phyloP scores from a whole-genome alignment of 2,797 vertebrate genomes.

The Anniella stebbinsi region DNA sequence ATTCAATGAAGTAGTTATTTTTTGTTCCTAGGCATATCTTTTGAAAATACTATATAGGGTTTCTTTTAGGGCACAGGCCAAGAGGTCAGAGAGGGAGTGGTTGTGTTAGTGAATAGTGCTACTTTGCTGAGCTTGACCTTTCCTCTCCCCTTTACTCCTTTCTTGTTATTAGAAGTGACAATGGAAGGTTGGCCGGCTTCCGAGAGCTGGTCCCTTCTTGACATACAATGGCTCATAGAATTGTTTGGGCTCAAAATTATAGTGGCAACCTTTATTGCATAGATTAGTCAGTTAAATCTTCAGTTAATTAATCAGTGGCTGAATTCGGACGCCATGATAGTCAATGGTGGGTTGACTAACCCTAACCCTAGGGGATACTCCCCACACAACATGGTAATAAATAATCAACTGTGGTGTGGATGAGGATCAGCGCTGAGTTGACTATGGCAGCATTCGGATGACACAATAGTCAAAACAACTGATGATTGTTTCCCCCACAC shows the following conservation, averaged over 20 bases:
- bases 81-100: not conserved
- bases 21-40: not conserved
- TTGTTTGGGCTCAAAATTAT: not conserved
- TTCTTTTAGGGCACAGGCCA: not conserved
- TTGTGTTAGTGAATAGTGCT: not conserved
- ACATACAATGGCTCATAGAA: not conserved
- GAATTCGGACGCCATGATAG: too few relatives aligned
- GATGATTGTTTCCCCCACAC: too few relatives aligned
- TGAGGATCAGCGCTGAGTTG: too few relatives aligned
- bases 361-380: too few relatives aligned
- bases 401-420: too few relatives aligned
- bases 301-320: not conserved
- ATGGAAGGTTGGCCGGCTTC: not conserved
- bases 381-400: too few relatives aligned
- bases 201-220: not conserved
- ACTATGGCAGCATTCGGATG: too few relatives aligned
- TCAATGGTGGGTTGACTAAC: too few relatives aligned
- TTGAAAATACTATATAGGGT: not conserved
- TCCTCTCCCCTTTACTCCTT: not conserved
- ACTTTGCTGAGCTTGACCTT: not conserved
- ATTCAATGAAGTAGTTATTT: constrained; percentile 8
- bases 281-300: not conserved
- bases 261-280: not conserved
- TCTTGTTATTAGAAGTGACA: too few relatives aligned
- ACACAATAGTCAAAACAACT: too few relatives aligned